These are phyloP conservation scores for Syrmaticus mikado DNA, from an alignment of 2,113 vertebrate species.

Conservation along the genomic window DNA sequence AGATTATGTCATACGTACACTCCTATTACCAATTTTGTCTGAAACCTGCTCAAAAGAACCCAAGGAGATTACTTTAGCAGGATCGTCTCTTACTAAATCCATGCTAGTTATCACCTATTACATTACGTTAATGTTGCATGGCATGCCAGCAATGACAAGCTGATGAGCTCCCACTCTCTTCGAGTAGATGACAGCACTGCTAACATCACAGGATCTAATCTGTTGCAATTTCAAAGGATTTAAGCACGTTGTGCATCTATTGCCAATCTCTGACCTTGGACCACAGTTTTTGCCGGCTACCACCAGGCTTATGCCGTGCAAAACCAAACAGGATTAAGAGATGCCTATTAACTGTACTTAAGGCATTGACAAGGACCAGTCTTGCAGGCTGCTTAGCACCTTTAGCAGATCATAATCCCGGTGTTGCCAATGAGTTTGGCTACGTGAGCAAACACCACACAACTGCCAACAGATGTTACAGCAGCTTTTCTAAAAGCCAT, in stretches of 20 bases:
- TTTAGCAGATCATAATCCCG: not conserved
- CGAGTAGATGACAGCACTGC: not conserved
- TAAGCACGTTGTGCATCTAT: not conserved
- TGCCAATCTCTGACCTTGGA: not conserved
- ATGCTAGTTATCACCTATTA: constrained; percentile 7
- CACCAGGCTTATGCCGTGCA: not conserved
- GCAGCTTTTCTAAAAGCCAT: not conserved
- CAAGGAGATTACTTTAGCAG: constrained; percentile 55
- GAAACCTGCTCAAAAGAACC: constrained; percentile 30
- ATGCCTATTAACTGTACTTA: not conserved
- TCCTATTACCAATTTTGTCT: constrained; percentile 41
- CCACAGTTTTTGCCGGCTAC: rapidly evolving
- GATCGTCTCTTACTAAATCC: constrained; percentile 45
- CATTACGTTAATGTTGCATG: constrained; percentile 32
- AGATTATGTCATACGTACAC: constrained; percentile 42
- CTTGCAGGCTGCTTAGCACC: not conserved
- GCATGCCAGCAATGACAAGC: not conserved
- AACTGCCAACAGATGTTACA: not conserved
- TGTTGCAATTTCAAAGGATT: not conserved
- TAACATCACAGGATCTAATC: not conserved
- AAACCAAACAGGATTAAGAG: not conserved
- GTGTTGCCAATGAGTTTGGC: not conserved
- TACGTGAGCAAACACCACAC: not conserved
- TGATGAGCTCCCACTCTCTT: not conserved
- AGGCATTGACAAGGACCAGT: not conserved